Base-by-base conservation (phyloP, 2,113 vertebrate species). In the Serilophus lunatus region DNA sequence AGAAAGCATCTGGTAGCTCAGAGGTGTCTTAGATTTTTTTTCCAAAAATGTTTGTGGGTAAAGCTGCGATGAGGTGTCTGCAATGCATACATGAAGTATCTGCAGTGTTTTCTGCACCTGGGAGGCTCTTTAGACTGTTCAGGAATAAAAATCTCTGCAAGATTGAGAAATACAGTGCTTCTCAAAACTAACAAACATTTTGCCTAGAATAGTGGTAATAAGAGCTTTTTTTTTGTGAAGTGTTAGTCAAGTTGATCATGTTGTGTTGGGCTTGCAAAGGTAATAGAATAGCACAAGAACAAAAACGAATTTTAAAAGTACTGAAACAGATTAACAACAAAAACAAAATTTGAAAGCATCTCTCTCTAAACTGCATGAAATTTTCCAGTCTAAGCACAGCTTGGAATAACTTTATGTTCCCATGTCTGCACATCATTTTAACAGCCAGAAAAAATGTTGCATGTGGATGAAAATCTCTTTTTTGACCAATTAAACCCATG, bases 31-130 rank as follows among this genome's bases (percentile, higher is more conserved):
- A 51, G 26, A 24, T 42, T 59, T 88, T 61, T n/a, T 78, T 31
- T 70, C 26, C 20, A 54, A 76, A 72, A 72, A 28, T 6, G 1
- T 53, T 66, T n/a, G 35, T 63, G 51, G 64, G 50, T 47, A 40
- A 77, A 91, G 42, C 26, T 20, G 38, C 16, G 63, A 45, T 1
- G 3, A 89, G 22, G 23, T 71, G 23, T 18, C 51, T 81, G n/a
- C 31, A 24, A 20, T 17, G 35, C 18, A 65, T 40, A 33, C 3
- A 2, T 0, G 0, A 7, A 9, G 19, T 40, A 7, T 38, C 31
- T 2, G 0, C 23, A 26, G 18, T 15, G 25, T 8, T 69, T 6
- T 36, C 64, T 60, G 31, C 2, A 29, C 4, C 28, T 42, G 18
- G 78, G 42, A 77, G 78, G 25, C 19, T 56, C 33, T 86, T 74